Evolutionary conservation across 1,140 invertebrate genomes (phyloP).

Genomic region (Drosophila sucinea): DNA sequence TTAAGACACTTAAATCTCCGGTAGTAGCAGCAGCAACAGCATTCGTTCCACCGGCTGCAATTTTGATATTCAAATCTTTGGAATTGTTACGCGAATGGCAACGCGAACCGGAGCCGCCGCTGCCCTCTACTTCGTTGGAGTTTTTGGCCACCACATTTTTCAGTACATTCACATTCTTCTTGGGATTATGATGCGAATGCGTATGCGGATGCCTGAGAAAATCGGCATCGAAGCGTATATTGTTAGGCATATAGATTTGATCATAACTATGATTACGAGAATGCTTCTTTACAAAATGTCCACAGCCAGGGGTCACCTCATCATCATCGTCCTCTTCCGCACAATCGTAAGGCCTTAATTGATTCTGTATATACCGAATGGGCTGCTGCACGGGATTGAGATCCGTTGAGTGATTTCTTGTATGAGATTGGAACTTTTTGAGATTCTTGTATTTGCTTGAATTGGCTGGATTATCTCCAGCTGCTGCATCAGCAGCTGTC

Average conservation of each 20-base stretch:
- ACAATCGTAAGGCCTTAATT: conserved; percentile 68
- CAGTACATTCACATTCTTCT: conserved; percentile 78
- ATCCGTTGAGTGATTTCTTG: conserved; percentile 83
- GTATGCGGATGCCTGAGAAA: conserved; percentile 73
- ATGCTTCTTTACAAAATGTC: conserved; percentile 81
- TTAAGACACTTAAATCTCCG: conserved; percentile 83
- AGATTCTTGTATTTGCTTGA: conserved; percentile 73
- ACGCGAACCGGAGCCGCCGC: conserved; percentile 42
- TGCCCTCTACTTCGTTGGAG: conserved; percentile 72
- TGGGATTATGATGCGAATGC: conserved; percentile 65
- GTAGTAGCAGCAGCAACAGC: conserved; percentile 42
- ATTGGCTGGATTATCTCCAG: conserved; percentile 20
- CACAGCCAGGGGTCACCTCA: conserved; percentile 74
- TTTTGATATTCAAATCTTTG: conserved; percentile 83
- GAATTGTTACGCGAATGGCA: conserved; percentile 85
- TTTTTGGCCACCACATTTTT: conserved; percentile 78
- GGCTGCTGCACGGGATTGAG: conserved; percentile 71
- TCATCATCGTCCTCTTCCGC: conserved; percentile 78
- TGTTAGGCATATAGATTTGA: conserved; percentile 83
- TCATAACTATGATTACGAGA: conserved; percentile 82
- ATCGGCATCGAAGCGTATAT: conserved; percentile 81
- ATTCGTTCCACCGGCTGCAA: conserved; percentile 27
- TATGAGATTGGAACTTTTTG: conserved; percentile 80
- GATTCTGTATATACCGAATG: conserved; percentile 81
- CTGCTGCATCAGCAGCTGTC: conserved; percentile 39